Conservation (phyloP, 2,888 invertebrate genomes). For the Scrobipalpa costella region DNA sequence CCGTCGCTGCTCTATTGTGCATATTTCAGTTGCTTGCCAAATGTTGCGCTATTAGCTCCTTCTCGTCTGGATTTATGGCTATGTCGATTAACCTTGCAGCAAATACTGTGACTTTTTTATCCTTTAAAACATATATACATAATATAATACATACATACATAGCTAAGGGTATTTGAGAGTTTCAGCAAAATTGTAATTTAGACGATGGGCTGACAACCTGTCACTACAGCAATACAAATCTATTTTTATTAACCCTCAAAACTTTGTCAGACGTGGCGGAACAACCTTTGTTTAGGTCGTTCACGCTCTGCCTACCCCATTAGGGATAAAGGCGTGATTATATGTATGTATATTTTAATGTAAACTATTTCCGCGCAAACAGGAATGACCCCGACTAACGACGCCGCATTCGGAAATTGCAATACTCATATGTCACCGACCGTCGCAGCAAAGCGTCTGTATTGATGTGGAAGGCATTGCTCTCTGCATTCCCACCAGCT, state of each 20-base stretch:
- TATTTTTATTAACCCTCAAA: no score
- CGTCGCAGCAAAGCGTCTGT: slow-evolving; percentile 57
- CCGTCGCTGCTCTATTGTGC: slow-evolving; percentile 1
- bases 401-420: slow-evolving; percentile 71
- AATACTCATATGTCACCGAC: slow-evolving; percentile 72
- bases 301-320: no score
- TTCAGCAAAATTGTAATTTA: no score
- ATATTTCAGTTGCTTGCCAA: slow-evolving; percentile 9
- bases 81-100: background rate
- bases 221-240: no score
- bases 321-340: no score
- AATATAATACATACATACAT: no score
- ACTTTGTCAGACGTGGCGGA: no score
- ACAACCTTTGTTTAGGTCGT: no score
- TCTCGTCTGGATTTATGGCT: background rate
- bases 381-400: slow-evolving; percentile 45
- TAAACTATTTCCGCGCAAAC: background rate
- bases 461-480: slow-evolving; percentile 62
- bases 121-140: no score
- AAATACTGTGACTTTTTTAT: background rate
- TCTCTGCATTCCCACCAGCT: slow-evolving; percentile 46
- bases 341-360: no score
- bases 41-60: background rate
- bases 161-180: no score
- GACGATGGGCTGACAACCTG: no score